Conservation (phyloP, 2,113 vertebrate genomes). For the Chelonoidis abingdonii region DNA sequence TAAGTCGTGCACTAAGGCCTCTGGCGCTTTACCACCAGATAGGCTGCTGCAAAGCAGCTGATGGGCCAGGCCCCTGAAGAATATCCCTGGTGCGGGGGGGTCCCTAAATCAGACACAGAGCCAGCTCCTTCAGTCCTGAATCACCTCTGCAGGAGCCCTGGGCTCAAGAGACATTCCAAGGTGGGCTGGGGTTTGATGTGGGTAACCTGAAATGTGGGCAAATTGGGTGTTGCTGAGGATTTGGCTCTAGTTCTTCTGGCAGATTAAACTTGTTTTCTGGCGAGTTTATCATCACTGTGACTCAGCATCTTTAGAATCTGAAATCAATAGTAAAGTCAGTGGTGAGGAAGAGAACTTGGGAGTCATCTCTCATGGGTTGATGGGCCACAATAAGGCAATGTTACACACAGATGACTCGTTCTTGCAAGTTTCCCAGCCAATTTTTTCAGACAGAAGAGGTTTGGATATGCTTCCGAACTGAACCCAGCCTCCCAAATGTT, state of each 20-base stretch:
- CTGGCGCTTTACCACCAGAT: neutral
- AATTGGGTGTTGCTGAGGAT: slow-evolving; percentile 28
- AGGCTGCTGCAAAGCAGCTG: slow-evolving; percentile 45
- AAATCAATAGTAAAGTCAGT: slow-evolving; percentile 51
- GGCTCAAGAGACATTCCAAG: slow-evolving; percentile 52
- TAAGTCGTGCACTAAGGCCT: neutral
- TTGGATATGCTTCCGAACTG: slow-evolving; percentile 54
- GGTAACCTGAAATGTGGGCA: slow-evolving; percentile 42
- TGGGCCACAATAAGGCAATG: slow-evolving; percentile 43
- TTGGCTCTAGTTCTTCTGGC: slow-evolving; percentile 29
- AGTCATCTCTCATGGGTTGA: slow-evolving; percentile 39
- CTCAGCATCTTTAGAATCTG: slow-evolving; percentile 63
- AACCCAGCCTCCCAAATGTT: slow-evolving; percentile 53
- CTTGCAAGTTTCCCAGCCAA: slow-evolving; percentile 24
- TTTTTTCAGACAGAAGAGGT: slow-evolving; percentile 39
- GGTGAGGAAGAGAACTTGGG: slow-evolving; percentile 54
- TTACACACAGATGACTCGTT: slow-evolving; percentile 49
- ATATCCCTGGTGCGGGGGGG: neutral
- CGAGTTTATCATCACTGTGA: slow-evolving; percentile 47
- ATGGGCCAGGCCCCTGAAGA: slow-evolving; percentile 1
- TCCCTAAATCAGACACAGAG: neutral
- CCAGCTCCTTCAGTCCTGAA: slow-evolving; percentile 55
- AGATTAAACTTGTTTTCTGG: slow-evolving; percentile 49
- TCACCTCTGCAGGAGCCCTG: slow-evolving; percentile 1
- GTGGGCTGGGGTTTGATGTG: slow-evolving; percentile 33